A percentile compares a stretch with the other conserved stretches of the same genome.
Evolutionary conservation across 2,113 vertebrate genomes (phyloP).

Genomic region (Halichoeres trimaculatus): DNA sequence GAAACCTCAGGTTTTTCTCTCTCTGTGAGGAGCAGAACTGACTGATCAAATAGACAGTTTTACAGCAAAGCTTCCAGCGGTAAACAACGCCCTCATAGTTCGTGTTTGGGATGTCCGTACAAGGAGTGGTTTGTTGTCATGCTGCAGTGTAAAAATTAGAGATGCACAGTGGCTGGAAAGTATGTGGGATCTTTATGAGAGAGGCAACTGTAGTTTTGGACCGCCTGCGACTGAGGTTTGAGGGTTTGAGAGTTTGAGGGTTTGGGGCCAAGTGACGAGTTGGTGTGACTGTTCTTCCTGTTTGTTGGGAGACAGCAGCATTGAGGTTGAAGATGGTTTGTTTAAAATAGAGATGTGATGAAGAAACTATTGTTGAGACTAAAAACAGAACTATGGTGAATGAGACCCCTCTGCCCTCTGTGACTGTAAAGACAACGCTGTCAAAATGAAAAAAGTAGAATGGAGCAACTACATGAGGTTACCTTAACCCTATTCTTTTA

Average conservation of each 20-base stretch:
- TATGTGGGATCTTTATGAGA: slow-evolving; percentile 55
- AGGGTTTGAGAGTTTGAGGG: slow-evolving; percentile 4
- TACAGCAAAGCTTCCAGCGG: slow-evolving; percentile 19
- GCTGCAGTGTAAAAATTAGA: slow-evolving; percentile 48
- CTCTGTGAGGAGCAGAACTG: slow-evolving; percentile 21
- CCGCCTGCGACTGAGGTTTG: slow-evolving; percentile 15
- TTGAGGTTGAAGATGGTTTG: not conserved
- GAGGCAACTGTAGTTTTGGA: slow-evolving; percentile 39
- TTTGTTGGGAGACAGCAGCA: not conserved
- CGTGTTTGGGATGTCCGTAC: slow-evolving; percentile 51
- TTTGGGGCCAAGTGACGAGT: slow-evolving; percentile 29
- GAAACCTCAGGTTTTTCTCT: slow-evolving; percentile 28
- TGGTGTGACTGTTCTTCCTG: slow-evolving; percentile 6
- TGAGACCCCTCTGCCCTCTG: not conserved
- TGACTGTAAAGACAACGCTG: too few relatives aligned
- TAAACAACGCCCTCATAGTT: slow-evolving; percentile 65
- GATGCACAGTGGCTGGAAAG: slow-evolving; percentile 60
- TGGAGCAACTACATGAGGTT: slow-evolving; percentile 22
- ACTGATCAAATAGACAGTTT: slow-evolving; percentile 36
- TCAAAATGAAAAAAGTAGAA: slow-evolving; percentile 36
- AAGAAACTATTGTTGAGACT: not conserved
- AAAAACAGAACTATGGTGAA: slow-evolving; percentile 21
- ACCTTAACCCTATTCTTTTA: too few relatives aligned
- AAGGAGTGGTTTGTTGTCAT: slow-evolving; percentile 61
- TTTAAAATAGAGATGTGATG: not conserved